Evolutionary conservation across 2,113 vertebrate genomes (phyloP), one percentile per base, ranked within the genome.

Genomic region (Sapayoa aenigma): DNA sequence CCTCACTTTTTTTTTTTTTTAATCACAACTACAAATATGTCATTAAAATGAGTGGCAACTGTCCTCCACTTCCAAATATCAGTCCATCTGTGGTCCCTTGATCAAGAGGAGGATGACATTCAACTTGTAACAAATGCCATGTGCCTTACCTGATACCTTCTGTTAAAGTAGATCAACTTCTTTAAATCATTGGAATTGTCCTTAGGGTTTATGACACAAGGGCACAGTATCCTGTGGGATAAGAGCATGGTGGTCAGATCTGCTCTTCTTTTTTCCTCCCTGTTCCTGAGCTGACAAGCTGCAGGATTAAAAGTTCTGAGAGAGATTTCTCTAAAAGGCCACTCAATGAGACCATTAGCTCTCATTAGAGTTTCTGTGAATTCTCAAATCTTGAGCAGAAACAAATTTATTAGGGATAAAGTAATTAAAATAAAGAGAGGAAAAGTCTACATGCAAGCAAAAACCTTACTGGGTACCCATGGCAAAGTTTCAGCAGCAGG

Each of bases 71-170:
- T 82, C 33, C 46, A 78, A 55, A 60, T 39, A 47, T 63, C 62
- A 68, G 33, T n/a, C 9, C 5, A 24, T 42, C 24, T 52, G 9
- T 17, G 12, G 19, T 65, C n/a, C 49, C 28, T 60, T 53, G 17
- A 50, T 71, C 47, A 77, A 69, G 7, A 63, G 18, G n/a, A 63
- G 46, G 11, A 68, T 23, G 52, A 35, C 5, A 8, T 25, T 31
- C 25, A 44, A 53, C 12, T 24, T 75, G 33, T 71, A 25, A 53
- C 5, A 88, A 72, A 55, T 33, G 37, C 31, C 46, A 9, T 0
- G 0, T 60, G 39, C 5, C 95, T 98, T 96, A 98, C 98, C 97
- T 98, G 98, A 50, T 98, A 98, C 8, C 9, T 90, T 93, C 24
- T 97, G 90, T 98, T 98, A 31, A 95, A 59, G 9, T 92, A 78